A percentile compares a stretch with the other conserved stretches of the same genome.
These are phyloP conservation scores for Tokudaia tokunoshimensis DNA, from an alignment of 2,797 vertebrate genomes.

Conservation along the genomic window DNA sequence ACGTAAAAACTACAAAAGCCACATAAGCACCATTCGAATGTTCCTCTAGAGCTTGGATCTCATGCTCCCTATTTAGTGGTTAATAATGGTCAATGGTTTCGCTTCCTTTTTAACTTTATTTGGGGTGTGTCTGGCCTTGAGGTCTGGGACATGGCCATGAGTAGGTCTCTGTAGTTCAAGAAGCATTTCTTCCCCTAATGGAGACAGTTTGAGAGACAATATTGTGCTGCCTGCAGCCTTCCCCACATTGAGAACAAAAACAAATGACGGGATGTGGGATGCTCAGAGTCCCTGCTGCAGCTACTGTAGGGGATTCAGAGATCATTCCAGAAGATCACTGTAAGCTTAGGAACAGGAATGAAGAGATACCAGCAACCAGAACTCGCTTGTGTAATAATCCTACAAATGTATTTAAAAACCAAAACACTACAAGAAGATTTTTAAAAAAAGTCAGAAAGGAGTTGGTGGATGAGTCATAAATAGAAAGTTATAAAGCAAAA, in stretches of 20 bases:
- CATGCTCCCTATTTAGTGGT: conserved; percentile 40
- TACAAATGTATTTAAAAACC: conserved; percentile 50
- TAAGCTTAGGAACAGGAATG: not conserved
- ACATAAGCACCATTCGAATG: conserved; percentile 52
- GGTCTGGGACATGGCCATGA: conserved; percentile 38
- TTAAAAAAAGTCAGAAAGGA: conserved; percentile 51
- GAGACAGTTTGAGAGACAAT: not conserved
- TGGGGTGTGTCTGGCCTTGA: conserved; percentile 68
- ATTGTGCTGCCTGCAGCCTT: not conserved
- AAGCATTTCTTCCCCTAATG: conserved; percentile 57
- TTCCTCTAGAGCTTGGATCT: conserved; percentile 45
- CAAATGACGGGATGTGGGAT: not conserved
- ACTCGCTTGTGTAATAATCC: not conserved
- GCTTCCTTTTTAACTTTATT: conserved; percentile 69
- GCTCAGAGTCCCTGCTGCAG: not conserved
- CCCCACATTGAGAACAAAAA: not conserved
- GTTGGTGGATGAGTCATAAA: conserved; percentile 2
- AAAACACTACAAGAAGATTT: conserved; percentile 20
- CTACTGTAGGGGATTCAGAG: not conserved
- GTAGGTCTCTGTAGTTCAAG: conserved; percentile 32
- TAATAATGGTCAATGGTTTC: conserved; percentile 76
- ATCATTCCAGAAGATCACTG: not conserved
- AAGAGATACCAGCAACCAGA: not conserved
- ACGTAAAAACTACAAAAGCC: conserved; percentile 71
- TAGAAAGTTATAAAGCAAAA: conserved; percentile 53